Evolutionary conservation across 2,888 invertebrate species (phyloP).

Genomic region (Tetramorium bicarinatum): DNA sequence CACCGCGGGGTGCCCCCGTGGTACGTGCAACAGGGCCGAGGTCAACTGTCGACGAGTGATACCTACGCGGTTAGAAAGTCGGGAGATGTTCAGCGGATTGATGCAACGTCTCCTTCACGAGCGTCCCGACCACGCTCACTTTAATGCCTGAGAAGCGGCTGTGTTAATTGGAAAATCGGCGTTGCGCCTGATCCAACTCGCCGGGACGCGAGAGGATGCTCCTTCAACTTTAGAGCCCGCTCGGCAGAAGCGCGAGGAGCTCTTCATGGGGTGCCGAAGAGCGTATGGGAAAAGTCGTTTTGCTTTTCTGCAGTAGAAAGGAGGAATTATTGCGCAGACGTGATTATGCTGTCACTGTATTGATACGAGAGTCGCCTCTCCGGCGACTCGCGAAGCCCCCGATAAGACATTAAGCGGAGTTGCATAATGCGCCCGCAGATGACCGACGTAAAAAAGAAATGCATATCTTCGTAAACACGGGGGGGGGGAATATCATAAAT

Average conservation of each 20-base stretch:
- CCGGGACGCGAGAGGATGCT: conserved; percentile 9
- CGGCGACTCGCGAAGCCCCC: neutral
- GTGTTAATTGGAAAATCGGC: conserved; percentile 56
- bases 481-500: neutral
- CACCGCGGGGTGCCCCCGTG: conserved; percentile 65
- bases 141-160: conserved; percentile 31
- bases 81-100: conserved; percentile 61
- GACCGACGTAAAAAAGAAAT: neutral
- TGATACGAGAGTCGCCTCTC: conserved; percentile 12
- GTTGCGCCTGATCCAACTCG: conserved; percentile 25
- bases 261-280: conserved; percentile 29
- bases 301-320: conserved; percentile 30
- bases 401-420: neutral
- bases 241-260: conserved; percentile 1
- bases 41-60: conserved; percentile 63
- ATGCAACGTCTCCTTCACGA: conserved; percentile 56
- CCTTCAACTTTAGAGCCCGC: conserved; percentile 17
- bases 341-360: conserved; percentile 40
- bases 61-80: conserved; percentile 62
- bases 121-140: neutral
- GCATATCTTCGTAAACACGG: neutral
- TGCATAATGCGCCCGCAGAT: neutral
- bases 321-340: conserved; percentile 10
- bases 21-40: conserved; percentile 52
- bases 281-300: conserved; percentile 8